These are phyloP conservation scores for Pentalonia nigronervosa DNA, from an alignment of 1,140 invertebrate species.

Conservation along the genomic window DNA sequence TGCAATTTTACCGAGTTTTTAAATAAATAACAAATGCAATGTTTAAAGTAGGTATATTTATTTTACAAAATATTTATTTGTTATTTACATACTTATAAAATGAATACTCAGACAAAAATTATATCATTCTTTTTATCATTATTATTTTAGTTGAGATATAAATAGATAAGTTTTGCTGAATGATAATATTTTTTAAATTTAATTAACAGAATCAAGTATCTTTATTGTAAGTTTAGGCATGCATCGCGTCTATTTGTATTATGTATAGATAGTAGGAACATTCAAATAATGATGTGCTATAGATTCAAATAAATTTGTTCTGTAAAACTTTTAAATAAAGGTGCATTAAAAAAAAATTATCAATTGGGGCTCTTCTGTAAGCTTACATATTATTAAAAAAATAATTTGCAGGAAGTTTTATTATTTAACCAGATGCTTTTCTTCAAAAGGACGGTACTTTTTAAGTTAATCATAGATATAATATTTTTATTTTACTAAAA, in stretches of 20 bases:
- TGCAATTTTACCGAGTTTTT: neutral
- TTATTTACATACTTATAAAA: neutral
- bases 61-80: neutral
- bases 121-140: neutral
- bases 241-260: neutral
- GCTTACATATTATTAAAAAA: neutral
- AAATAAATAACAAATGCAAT: neutral
- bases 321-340: no score
- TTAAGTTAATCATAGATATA: neutral
- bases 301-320: no score
- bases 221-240: no score
- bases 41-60: neutral
- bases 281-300: no score
- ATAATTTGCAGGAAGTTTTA: neutral
- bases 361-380: no score
- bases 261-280: no score
- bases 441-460: neutral
- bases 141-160: neutral
- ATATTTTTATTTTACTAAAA: neutral
- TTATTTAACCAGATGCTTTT: neutral
- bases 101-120: neutral
- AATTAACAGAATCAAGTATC: neutral
- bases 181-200: neutral
- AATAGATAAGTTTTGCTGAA: no score
- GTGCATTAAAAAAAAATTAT: no score